These are phyloP conservation scores for Pituophis catenifer DNA, from an alignment of 2,113 vertebrate species.

Conservation along the genomic window DNA sequence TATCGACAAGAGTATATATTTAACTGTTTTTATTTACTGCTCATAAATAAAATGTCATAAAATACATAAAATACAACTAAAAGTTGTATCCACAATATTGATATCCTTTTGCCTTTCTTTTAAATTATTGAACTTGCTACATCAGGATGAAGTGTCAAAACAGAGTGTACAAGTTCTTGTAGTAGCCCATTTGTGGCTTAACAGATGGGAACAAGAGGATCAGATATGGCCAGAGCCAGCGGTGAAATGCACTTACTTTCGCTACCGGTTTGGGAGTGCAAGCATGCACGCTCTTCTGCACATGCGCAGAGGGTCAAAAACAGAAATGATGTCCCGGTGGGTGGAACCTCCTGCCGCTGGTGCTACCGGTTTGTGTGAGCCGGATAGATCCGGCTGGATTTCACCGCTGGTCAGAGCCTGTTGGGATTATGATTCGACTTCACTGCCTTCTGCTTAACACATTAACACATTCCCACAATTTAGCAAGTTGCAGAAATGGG, in stretches of 20 bases:
- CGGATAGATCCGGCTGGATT: no score
- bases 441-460: no score
- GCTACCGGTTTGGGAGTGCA: no score
- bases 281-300: no score
- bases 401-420: not conserved
- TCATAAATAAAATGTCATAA: constrained; percentile 32
- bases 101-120: constrained; percentile 1
- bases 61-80: not conserved
- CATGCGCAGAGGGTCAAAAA: no score
- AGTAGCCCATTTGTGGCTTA: no score
- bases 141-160: not conserved
- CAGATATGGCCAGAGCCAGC: not conserved
- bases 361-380: no score
- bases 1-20: not conserved
- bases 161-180: not conserved
- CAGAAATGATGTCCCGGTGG: no score
- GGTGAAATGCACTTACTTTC: no score
- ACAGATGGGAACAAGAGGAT: no score
- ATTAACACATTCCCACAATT: not conserved
- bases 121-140: constrained; percentile 24
- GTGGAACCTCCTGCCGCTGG: no score
- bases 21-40: not conserved
- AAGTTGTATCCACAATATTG: accelerated
- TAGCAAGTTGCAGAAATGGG: not conserved
- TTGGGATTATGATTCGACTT: not conserved